Percentiles rank a stretch among this genome's conserved stretches.
These are phyloP conservation scores for Drosophila kurseongensis DNA, from an alignment of 1,140 invertebrate species.

Conservation along the genomic window DNA sequence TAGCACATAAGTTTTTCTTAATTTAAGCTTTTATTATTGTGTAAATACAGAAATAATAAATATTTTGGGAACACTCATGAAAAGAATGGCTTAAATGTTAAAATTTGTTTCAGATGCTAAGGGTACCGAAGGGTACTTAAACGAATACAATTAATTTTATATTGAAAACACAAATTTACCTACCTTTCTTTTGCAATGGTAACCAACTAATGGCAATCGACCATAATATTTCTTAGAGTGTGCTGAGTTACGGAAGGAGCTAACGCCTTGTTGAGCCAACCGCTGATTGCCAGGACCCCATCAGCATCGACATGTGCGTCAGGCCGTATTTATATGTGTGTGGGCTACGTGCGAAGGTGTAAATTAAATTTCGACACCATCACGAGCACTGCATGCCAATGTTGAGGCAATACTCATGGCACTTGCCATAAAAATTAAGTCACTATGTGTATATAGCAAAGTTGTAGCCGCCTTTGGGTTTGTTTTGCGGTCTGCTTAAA, in stretches of 20 bases:
- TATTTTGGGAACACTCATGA: no score
- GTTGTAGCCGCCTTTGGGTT: neutral
- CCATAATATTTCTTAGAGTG: slow-evolving; percentile 3
- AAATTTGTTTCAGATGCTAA: no score
- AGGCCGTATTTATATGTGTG: slow-evolving; percentile 20
- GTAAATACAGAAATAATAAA: no score
- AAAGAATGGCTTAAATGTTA: no score
- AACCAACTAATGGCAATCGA: no score
- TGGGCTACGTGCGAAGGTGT: slow-evolving; percentile 74
- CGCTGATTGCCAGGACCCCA: slow-evolving; percentile 65
- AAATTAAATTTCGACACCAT: slow-evolving; percentile 76
- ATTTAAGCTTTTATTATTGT: no score
- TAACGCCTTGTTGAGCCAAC: slow-evolving; percentile 10
- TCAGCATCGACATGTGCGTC: slow-evolving; percentile 40
- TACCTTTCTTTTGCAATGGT: no score
- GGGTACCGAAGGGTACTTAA: no score
- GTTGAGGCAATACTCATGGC: neutral
- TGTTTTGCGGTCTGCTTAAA: neutral
- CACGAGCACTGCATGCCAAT: slow-evolving; percentile 65
- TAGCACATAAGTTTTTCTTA: no score
- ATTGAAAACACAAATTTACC: no score
- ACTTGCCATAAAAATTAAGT: slow-evolving; percentile 22
- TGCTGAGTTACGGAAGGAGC: slow-evolving; percentile 1
- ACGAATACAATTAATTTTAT: no score
- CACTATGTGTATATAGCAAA: neutral